A percentile compares a stretch with the other conserved stretches of the same genome.
phyloP scores from a whole-genome alignment of 2,888 invertebrate species.

The Lucinisca nassula region DNA sequence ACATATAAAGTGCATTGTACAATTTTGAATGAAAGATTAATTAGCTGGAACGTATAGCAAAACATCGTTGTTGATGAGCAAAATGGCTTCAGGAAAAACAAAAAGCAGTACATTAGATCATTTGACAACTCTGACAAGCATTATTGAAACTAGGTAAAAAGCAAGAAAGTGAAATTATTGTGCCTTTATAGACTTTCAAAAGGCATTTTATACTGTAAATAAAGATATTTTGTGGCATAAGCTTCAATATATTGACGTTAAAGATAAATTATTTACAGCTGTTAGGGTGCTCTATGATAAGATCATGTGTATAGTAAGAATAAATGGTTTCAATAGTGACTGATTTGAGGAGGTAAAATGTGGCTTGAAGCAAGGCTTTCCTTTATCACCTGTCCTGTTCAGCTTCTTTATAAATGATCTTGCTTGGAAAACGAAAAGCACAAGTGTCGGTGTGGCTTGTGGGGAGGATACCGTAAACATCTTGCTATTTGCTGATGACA shows the following conservation, averaged over 20 bases:
- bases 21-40: constrained; percentile 45
- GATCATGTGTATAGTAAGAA: not conserved
- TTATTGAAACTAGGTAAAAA: constrained; percentile 23
- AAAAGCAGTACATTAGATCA: constrained; percentile 43
- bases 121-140: constrained; percentile 25
- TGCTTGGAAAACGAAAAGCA: not conserved
- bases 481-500: not conserved
- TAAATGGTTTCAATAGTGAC: constrained; percentile 5
- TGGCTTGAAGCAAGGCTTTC: constrained; percentile 32
- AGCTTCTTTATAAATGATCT: constrained; percentile 45
- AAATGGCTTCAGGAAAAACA: constrained; percentile 53
- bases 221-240: not conserved
- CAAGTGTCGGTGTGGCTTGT: not conserved
- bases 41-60: constrained; percentile 27
- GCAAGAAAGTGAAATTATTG: not conserved
- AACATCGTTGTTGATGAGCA: constrained; percentile 41
- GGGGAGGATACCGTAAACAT: not conserved
- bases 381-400: constrained; percentile 29
- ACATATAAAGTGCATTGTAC: constrained; percentile 54
- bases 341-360: constrained; percentile 32
- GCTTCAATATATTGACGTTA: constrained; percentile 1
- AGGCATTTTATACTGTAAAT: constrained; percentile 20
- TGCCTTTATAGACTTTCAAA: constrained; percentile 32
- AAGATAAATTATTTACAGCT: constrained; percentile 22
- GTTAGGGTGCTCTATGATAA: constrained; percentile 4